A percentile compares a stretch with the other conserved stretches of the same genome.
Conservation (phyloP, 2,797 vertebrate genomes). For the Knipowitschia caucasica region DNA sequence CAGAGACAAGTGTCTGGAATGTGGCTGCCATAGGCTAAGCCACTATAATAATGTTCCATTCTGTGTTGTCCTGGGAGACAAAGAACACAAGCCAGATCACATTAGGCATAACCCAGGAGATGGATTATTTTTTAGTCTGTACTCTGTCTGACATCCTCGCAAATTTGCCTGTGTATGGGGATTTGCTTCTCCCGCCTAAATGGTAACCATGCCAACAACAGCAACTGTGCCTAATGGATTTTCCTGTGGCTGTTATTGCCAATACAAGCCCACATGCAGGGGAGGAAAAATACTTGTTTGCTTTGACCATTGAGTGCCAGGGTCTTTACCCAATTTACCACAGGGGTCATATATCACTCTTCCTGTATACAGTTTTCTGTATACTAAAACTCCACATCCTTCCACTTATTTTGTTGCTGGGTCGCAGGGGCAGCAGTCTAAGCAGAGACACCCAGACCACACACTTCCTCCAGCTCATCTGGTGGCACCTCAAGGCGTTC, state of each 20-base stretch:
- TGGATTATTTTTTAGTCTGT: slow-evolving; percentile 50
- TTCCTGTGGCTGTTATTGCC: slow-evolving; percentile 61
- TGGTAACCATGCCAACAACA: slow-evolving; percentile 64
- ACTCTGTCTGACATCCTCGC: slow-evolving; percentile 60
- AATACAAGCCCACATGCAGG: slow-evolving; percentile 61
- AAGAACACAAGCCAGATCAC: slow-evolving; percentile 21
- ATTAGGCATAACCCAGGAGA: slow-evolving; percentile 40
- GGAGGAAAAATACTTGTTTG: slow-evolving; percentile 49
- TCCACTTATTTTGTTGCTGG: too few relatives aligned
- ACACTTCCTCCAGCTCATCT: too few relatives aligned
- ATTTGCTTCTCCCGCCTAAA: slow-evolving; percentile 70
- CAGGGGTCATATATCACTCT: too few relatives aligned
- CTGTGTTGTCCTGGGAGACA: neutral
- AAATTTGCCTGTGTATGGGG: slow-evolving; percentile 58
- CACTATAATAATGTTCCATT: neutral
- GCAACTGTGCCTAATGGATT: slow-evolving; percentile 76
- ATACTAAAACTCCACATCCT: too few relatives aligned
- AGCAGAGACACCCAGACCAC: too few relatives aligned
- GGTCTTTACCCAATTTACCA: too few relatives aligned
- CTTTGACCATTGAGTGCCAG: slow-evolving; percentile 47
- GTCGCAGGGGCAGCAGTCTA: too few relatives aligned
- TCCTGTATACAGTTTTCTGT: too few relatives aligned
- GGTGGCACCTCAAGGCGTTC: too few relatives aligned
- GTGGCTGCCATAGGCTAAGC: neutral
- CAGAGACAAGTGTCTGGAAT: neutral